These are phyloP conservation scores for Stenodema calcarata DNA, from an alignment of 2,888 invertebrate genomes.

Conservation along the genomic window DNA sequence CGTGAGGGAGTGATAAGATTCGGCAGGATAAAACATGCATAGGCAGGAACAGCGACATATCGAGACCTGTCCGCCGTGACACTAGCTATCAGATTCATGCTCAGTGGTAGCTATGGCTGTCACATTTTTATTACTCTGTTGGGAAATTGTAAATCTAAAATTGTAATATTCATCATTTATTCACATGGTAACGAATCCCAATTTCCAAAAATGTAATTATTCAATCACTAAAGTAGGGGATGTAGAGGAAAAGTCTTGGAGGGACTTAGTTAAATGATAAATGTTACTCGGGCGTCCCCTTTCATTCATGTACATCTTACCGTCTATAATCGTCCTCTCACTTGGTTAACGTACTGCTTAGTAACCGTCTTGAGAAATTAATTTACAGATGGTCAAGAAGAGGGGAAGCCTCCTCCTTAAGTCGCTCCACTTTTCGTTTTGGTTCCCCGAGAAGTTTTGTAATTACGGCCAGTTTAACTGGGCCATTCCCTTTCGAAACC, in stretches of 20 bases:
- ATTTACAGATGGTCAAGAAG: constrained; percentile 43
- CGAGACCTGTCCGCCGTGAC: too few relatives aligned
- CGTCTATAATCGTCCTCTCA: neutral
- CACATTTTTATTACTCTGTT: too few relatives aligned
- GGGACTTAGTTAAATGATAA: neutral
- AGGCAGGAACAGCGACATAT: too few relatives aligned
- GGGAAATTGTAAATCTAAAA: too few relatives aligned
- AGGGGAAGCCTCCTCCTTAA: neutral
- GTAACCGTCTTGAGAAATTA: constrained; percentile 42
- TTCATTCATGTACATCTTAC: neutral
- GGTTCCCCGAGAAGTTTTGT: neutral
- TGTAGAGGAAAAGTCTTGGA: neutral
- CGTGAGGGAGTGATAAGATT: too few relatives aligned
- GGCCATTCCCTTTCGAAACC: constrained; percentile 13
- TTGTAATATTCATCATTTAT: too few relatives aligned
- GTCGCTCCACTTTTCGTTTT: neutral
- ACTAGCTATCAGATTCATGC: too few relatives aligned
- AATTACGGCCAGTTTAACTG: constrained; percentile 34
- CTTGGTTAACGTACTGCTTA: constrained; percentile 29
- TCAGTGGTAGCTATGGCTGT: too few relatives aligned
- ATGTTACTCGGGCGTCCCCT: neutral
- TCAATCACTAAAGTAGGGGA: too few relatives aligned
- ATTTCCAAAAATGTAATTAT: too few relatives aligned
- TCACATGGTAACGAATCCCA: too few relatives aligned
- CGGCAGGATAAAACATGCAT: too few relatives aligned